Percentiles rank a stretch among this genome's conserved stretches.
Conservation (phyloP, 2,113 vertebrate species). For the Mustela lutreola region DNA sequence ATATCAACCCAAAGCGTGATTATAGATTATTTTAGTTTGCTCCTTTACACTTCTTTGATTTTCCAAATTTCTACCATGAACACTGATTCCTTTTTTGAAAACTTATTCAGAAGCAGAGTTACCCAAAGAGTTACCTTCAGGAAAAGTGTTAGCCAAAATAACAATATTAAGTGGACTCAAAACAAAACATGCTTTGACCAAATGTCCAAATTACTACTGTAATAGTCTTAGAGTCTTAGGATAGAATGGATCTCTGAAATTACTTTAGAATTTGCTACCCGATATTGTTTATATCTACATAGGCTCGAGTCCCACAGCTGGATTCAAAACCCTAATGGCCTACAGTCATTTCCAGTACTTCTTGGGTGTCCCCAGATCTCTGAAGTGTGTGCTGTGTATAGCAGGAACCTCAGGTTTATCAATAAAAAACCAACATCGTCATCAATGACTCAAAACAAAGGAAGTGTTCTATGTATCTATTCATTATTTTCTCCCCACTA, state of each 20-base stretch:
- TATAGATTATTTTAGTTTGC: background rate
- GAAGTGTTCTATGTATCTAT: background rate
- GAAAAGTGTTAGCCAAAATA: conserved; percentile 27
- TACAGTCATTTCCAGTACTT: background rate
- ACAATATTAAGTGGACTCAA: background rate
- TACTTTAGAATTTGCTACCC: background rate
- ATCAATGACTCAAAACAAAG: conserved; percentile 9
- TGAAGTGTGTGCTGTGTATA: background rate
- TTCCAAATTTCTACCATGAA: conserved; percentile 13
- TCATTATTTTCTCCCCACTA: background rate
- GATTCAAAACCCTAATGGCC: background rate
- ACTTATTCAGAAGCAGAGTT: background rate
- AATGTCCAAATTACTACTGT: background rate
- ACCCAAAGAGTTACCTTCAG: background rate
- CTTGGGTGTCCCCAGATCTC: background rate
- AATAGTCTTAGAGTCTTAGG: background rate
- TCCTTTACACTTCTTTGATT: conserved; percentile 1
- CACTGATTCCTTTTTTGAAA: conserved; percentile 22
- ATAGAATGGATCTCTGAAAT: background rate
- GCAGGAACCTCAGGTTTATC: background rate
- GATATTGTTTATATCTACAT: background rate
- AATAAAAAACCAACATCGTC: background rate
- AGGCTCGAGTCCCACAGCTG: background rate
- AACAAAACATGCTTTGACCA: conserved; percentile 2
- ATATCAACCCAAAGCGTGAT: background rate